A percentile compares a stretch with the other conserved stretches of the same genome.
These are phyloP conservation scores for Anadara kagoshimensis DNA, from an alignment of 1,140 invertebrate genomes.

Conservation along the genomic window DNA sequence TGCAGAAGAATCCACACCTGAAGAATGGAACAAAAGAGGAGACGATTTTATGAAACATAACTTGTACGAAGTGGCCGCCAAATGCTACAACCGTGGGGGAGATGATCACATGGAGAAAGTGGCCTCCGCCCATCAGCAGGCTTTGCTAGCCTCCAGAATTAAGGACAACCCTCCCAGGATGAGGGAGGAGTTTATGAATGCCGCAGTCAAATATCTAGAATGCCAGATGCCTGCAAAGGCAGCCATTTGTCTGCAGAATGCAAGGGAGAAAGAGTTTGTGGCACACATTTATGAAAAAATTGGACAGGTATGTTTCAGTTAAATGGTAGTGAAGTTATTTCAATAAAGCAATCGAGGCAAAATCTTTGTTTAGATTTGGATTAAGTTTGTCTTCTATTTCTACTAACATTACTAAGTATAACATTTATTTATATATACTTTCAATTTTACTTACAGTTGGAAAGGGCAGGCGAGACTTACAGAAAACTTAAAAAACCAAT, in stretches of 20 bases:
- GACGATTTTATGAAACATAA: slow-evolving; percentile 63
- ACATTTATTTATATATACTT: no score
- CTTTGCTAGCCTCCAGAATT: slow-evolving; percentile 53
- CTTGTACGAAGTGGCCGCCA: slow-evolving; percentile 64
- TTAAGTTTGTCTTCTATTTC: no score
- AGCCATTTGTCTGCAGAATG: slow-evolving; percentile 62
- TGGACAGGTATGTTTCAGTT: slow-evolving; percentile 48
- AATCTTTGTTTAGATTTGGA: no score
- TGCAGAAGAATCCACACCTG: slow-evolving; percentile 58
- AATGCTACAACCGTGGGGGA: slow-evolving; percentile 58
- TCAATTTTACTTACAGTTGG: slow-evolving; percentile 45
- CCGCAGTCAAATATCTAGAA: slow-evolving; percentile 57
- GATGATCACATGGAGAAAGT: slow-evolving; percentile 50
- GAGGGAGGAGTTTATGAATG: slow-evolving; percentile 60
- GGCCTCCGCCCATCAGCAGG: slow-evolving; percentile 60
- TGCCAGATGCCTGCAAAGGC: slow-evolving; percentile 54
- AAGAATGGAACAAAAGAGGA: slow-evolving; percentile 62
- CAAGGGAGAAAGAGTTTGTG: slow-evolving; percentile 53
- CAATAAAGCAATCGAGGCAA: no score
- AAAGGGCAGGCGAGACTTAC: slow-evolving; percentile 49
- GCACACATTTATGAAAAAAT: slow-evolving; percentile 62
- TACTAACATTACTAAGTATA: no score
- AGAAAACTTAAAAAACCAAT: slow-evolving; percentile 34
- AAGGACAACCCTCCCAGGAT: slow-evolving; percentile 53
- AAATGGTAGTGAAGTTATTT: not conserved